Base-by-base conservation (phyloP, 2,797 vertebrate genomes). In the Argyrosomus regius region DNA sequence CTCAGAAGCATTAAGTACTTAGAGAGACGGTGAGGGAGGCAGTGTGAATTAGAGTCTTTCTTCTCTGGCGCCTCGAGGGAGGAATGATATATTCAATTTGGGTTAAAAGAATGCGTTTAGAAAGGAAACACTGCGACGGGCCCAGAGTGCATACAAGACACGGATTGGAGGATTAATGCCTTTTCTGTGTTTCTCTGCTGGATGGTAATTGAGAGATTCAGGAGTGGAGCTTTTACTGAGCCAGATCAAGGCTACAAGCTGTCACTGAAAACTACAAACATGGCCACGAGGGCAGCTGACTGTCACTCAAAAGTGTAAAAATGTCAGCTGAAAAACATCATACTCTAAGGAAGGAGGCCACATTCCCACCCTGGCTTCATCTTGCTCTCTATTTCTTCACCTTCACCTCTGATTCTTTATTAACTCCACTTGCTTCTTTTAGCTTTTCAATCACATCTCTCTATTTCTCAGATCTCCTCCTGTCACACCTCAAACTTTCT, bases 61-160 rank as follows among this genome's bases (percentile, higher is more conserved):
- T 90, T 89, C 77, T 82, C 59, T 61, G 77, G 78, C 3, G 78
- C 88, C 91, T 87, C 62, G 6, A 69, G 89, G 87, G 89, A 87
- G 65, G 80, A 85, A 80, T 85, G 82, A 92, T 91, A 87, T 83
- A 91, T 91, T 92, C 61, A 79, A 87, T 91, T 93, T 90, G 82
- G 75, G 87, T 88, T 90, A 88, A 94, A 92, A 92, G 82, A 91
- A 86, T 80, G 75, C 1, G 48, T 90, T 91, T 87, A 86, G 80
- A 89, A 80, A 75, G 56, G 80, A 90, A 83, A 86, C 57, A 80
- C 61, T 87, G 72, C 2, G 16, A 83, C 26, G 45, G 76, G 41
- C 66, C 83, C 3, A 45, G 70, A 66, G 82, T 75, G 64, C 75
- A 81, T 49, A 73, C 65, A 10, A 86, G 87, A 78, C 77, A 57